Percentiles rank a stretch among this genome's conserved stretches.
Evolutionary conservation across 2,888 invertebrate species (phyloP).

Genomic region (Phortica okadai): DNA sequence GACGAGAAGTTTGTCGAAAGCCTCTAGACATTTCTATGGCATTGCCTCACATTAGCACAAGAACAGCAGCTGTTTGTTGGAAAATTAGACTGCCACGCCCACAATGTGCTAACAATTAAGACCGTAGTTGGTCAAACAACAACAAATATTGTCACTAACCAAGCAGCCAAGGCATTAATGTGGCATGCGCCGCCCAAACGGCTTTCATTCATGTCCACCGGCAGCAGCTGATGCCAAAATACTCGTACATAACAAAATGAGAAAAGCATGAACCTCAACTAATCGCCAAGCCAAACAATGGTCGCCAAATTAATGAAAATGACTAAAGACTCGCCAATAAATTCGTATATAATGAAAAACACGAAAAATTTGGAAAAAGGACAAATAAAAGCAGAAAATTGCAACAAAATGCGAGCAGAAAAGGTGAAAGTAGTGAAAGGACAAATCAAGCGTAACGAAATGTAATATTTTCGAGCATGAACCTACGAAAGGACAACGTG

Average conservation of each 20-base stretch:
- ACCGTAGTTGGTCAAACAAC: too few species aligned
- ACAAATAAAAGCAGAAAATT: slow-evolving; percentile 32
- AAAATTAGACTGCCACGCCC: too few species aligned
- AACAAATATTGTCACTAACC: too few species aligned
- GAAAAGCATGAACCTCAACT: slow-evolving; percentile 23
- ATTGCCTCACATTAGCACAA: too few species aligned
- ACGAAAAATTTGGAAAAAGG: slow-evolving; percentile 23
- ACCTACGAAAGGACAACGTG: slow-evolving; percentile 17
- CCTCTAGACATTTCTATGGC: too few species aligned
- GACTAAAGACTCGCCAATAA: slow-evolving; percentile 39
- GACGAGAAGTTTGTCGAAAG: too few species aligned
- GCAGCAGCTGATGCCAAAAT: slow-evolving; percentile 8
- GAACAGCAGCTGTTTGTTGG: too few species aligned
- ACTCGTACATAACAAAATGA: not conserved
- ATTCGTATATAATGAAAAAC: not conserved
- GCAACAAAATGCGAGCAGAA: slow-evolving; percentile 38
- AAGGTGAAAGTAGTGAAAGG: slow-evolving; percentile 60
- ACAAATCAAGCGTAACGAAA: slow-evolving; percentile 26
- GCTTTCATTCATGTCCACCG: not conserved
- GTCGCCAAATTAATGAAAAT: slow-evolving; percentile 16
- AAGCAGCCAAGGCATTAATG: too few species aligned
- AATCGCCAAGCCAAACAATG: slow-evolving; percentile 26
- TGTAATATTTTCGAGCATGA: slow-evolving; percentile 4
- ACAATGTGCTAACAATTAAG: too few species aligned
- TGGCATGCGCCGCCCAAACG: not conserved